phyloP scores from a whole-genome alignment of 2,888 invertebrate genomes.

The Rhagonycha lutea region DNA sequence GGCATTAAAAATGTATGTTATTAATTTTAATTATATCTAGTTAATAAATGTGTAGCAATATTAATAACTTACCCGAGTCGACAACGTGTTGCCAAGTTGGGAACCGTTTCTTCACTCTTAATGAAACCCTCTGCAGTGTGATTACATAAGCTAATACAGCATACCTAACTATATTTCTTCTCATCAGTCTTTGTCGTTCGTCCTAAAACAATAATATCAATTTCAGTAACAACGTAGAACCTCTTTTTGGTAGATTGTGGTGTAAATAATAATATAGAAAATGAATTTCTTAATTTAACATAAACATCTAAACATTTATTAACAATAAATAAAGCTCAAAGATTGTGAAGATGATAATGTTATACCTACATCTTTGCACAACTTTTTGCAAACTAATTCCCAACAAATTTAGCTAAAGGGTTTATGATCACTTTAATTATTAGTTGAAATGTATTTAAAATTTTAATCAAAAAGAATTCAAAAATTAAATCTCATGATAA shows the following conservation, averaged over 20 bases:
- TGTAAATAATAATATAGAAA: not conserved
- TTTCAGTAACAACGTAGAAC: not conserved
- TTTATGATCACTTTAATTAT: too few species aligned
- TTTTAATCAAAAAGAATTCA: too few species aligned
- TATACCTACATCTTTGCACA: too few species aligned
- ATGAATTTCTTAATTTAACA: not conserved
- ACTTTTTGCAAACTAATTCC: too few species aligned
- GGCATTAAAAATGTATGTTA: not conserved
- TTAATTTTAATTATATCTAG: not conserved
- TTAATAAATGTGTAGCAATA: not conserved
- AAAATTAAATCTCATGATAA: too few species aligned
- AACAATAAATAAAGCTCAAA: too few species aligned
- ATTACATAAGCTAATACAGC: constrained; percentile 88
- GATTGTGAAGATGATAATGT: too few species aligned
- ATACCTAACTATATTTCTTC: constrained; percentile 87
- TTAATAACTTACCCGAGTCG: constrained; percentile 72
- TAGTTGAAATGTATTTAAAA: too few species aligned
- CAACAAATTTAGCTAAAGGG: too few species aligned
- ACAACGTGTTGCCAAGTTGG: constrained; percentile 90
- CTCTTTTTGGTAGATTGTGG: not conserved
- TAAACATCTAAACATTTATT: not conserved
- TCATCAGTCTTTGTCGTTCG: constrained; percentile 85
- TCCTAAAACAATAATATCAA: constrained; percentile 64
- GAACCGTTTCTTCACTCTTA: constrained; percentile 85
- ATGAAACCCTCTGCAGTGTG: constrained; percentile 83